These are phyloP conservation scores for Anableps anableps DNA, from an alignment of 2,797 vertebrate species.

Conservation along the genomic window DNA sequence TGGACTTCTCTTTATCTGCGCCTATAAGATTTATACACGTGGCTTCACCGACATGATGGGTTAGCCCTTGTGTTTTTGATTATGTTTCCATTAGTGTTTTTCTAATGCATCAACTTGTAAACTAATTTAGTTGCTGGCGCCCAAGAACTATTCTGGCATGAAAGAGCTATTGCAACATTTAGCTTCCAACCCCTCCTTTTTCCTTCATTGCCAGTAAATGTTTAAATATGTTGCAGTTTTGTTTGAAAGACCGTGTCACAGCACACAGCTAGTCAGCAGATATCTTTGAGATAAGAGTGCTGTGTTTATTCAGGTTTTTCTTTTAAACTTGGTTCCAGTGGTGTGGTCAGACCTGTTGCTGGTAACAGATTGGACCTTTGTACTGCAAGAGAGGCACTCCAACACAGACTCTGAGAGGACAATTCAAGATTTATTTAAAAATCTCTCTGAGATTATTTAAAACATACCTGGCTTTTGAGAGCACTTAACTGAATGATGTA, in stretches of 20 bases:
- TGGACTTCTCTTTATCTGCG: conserved; percentile 53
- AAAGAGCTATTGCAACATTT: conserved; percentile 75
- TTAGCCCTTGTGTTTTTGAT: conserved; percentile 73
- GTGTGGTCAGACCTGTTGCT: conserved; percentile 29
- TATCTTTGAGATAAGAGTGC: conserved; percentile 70
- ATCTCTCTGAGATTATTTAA: conserved; percentile 9
- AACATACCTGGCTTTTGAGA: conserved; percentile 16
- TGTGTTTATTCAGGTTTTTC: conserved; percentile 56
- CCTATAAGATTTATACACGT: conserved; percentile 62
- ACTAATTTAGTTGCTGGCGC: conserved; percentile 80
- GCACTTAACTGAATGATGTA: not conserved
- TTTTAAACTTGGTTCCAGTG: conserved; percentile 26
- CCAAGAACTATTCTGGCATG: conserved; percentile 79
- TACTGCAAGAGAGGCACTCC: conserved; percentile 13
- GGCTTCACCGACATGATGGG: conserved; percentile 53
- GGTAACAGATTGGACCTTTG: conserved; percentile 34
- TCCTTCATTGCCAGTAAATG: conserved; percentile 75
- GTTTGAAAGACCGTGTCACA: conserved; percentile 71
- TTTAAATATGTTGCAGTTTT: conserved; percentile 79
- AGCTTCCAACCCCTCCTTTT: conserved; percentile 33
- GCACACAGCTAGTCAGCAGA: conserved; percentile 69
- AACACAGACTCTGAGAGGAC: not conserved
- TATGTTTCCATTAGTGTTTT: conserved; percentile 80
- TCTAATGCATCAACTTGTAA: conserved; percentile 79
- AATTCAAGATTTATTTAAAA: conserved; percentile 6